These are phyloP conservation scores for Lepidocolaptes lacrymiger DNA, from an alignment of 2,797 vertebrate species.

Conservation along the genomic window DNA sequence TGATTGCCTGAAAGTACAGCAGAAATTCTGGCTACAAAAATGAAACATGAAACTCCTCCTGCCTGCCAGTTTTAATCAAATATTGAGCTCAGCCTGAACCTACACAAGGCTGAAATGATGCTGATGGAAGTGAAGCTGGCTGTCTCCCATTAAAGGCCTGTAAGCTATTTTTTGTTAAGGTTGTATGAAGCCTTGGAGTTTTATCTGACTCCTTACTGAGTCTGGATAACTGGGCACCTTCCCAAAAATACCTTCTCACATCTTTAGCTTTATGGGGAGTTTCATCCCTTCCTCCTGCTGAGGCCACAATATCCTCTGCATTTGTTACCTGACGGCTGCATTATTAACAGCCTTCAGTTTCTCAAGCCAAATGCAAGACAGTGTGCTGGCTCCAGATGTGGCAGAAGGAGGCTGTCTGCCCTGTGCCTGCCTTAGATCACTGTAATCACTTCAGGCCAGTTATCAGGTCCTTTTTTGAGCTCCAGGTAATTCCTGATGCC, in stretches of 20 bases:
- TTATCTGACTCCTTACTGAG: conserved; percentile 57
- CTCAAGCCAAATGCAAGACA: background rate
- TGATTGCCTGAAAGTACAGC: background rate
- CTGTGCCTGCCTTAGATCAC: conserved; percentile 20
- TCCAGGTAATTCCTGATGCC: conserved; percentile 18
- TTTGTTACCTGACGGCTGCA: conserved; percentile 29
- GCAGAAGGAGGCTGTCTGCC: conserved; percentile 8
- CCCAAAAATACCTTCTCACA: conserved; percentile 68
- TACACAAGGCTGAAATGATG: background rate
- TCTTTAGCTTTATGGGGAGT: conserved; percentile 63
- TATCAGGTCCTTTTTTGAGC: background rate
- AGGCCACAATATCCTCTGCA: conserved; percentile 55
- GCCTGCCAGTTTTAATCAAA: conserved; percentile 39
- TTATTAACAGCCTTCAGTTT: conserved; percentile 53
- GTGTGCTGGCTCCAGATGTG: background rate
- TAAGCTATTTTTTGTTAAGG: background rate
- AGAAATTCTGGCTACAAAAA: conserved; percentile 32
- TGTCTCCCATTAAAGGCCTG: conserved; percentile 46
- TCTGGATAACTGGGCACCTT: conserved; percentile 57
- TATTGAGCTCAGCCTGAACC: background rate
- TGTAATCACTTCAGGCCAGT: conserved; percentile 21
- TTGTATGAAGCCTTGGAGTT: conserved; percentile 37
- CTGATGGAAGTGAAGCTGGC: conserved; percentile 31
- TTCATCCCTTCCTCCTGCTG: conserved; percentile 60
- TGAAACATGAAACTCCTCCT: background rate